Conservation (phyloP, 2,888 invertebrate species). For the Xanthorhoe spadicearia region DNA sequence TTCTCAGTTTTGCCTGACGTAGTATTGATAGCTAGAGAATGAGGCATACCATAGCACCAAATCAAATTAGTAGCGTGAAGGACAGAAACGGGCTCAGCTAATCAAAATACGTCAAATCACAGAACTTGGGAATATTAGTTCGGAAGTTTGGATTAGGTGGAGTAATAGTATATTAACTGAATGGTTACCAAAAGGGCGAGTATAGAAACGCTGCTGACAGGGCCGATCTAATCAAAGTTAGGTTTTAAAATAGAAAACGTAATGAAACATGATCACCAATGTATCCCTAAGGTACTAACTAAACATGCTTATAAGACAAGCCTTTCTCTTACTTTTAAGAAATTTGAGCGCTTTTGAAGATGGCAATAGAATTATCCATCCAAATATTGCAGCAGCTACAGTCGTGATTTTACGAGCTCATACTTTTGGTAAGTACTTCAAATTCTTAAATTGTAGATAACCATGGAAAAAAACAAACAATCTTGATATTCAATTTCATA, state of each 20-base stretch:
- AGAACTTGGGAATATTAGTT: not conserved
- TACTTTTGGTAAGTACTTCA: too few species aligned
- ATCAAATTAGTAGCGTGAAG: not conserved
- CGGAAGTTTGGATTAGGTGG: not conserved
- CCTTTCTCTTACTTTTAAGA: too few species aligned
- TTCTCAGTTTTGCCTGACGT: conserved; percentile 29
- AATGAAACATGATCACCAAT: too few species aligned
- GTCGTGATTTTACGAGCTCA: too few species aligned
- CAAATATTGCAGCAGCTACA: too few species aligned
- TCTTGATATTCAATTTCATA: too few species aligned
- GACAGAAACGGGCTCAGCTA: not conserved
- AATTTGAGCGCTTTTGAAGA: too few species aligned
- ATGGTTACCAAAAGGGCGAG: not conserved
- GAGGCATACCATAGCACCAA: not conserved
- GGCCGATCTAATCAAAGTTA: not conserved
- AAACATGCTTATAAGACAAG: too few species aligned
- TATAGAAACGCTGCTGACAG: not conserved
- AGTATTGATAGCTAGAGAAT: not conserved
- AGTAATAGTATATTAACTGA: not conserved
- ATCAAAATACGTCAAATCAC: not conserved
- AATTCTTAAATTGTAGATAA: too few species aligned
- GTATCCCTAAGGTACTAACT: too few species aligned
- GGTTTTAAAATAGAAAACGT: not conserved
- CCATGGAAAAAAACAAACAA: too few species aligned
- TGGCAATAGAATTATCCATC: too few species aligned